phyloP scores from a whole-genome alignment of 2,113 vertebrate species.

The Phodopus roborovskii region DNA sequence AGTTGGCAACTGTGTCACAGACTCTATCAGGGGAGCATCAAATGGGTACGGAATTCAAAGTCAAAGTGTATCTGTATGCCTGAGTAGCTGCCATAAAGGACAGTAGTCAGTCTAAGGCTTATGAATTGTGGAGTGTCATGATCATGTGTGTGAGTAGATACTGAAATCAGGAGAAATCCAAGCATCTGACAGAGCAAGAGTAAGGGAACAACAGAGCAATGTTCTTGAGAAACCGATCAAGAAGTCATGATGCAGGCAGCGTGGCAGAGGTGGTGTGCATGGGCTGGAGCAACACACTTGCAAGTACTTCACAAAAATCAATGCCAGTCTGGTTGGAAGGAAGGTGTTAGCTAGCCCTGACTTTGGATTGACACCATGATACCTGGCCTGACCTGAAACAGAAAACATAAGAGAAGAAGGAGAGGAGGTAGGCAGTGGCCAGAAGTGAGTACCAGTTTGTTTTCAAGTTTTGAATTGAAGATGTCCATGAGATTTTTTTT shows the following conservation, averaged over 20 bases:
- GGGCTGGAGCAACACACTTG: rapidly evolving
- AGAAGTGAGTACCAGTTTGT: background rate
- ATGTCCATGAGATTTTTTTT: background rate
- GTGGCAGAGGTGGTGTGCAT: background rate
- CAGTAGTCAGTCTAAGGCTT: background rate
- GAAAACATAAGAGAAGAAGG: background rate
- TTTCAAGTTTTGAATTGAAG: slow-evolving; percentile 26
- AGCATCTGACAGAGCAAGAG: background rate
- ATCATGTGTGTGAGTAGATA: too few species aligned
- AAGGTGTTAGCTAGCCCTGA: background rate
- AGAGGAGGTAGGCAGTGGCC: too few species aligned
- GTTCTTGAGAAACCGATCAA: background rate
- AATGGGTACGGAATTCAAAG: background rate
- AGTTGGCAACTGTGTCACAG: background rate
- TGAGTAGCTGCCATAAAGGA: background rate
- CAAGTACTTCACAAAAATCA: background rate
- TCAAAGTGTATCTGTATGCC: background rate
- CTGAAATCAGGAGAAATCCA: background rate
- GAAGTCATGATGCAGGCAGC: background rate
- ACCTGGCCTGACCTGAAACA: background rate
- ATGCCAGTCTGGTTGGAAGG: background rate
- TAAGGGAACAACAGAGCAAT: background rate
- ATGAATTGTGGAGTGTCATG: background rate
- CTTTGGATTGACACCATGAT: background rate
- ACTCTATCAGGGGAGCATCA: background rate